Conservation (phyloP, 2,113 vertebrate species). For the Anguilla japonica region DNA sequence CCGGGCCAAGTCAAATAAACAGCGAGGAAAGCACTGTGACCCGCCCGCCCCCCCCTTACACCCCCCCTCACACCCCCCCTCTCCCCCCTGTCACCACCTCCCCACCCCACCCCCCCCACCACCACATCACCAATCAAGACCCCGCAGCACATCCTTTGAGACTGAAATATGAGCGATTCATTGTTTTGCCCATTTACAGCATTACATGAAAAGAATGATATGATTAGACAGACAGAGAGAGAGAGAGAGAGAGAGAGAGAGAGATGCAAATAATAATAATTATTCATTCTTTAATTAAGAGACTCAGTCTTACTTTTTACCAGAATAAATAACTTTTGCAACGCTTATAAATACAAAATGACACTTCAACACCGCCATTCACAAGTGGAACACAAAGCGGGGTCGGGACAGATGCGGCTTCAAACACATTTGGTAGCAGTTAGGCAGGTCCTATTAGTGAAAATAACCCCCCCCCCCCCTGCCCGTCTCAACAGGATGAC, state of each 20-base stretch:
- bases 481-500: neutral
- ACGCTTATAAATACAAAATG: conserved; percentile 22
- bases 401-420: conserved; percentile 35
- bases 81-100: neutral
- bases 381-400: neutral
- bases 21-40: conserved; percentile 27
- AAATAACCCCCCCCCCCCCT: neutral
- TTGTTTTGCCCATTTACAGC: conserved; percentile 5
- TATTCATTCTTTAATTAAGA: neutral
- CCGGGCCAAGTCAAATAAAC: conserved; percentile 51
- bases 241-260: neutral
- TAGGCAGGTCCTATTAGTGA: conserved; percentile 40
- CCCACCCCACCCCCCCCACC: neutral
- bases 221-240: neutral
- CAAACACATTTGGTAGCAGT: conserved; percentile 36
- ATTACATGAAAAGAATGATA: neutral
- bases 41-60: neutral
- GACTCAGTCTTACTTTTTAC: too few relatives aligned
- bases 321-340: neutral
- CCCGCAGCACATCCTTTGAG: conserved; percentile 10
- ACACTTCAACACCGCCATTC: neutral
- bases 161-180: conserved; percentile 3
- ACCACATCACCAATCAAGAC: conserved; percentile 13
- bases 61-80: neutral
- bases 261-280: neutral